Percentiles rank a stretch among this genome's conserved stretches.
Evolutionary conservation across 1,140 invertebrate genomes (phyloP).

Genomic region (Steinernema feltiae): DNA sequence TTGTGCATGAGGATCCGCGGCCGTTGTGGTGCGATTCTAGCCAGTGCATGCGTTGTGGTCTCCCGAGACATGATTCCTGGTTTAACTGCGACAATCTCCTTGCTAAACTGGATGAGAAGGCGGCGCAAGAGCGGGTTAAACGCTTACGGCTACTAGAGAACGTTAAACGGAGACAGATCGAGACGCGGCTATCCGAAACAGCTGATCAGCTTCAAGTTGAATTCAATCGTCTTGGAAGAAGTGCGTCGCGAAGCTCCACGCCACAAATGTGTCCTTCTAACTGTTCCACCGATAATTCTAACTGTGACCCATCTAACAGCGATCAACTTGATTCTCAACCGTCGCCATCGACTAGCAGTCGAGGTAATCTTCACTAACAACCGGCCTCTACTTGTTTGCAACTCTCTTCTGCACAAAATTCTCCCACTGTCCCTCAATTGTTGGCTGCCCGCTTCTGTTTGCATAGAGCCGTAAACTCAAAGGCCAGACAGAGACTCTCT

Average conservation of each 20-base stretch:
- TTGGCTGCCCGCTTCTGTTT: not conserved
- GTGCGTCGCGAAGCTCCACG: not conserved
- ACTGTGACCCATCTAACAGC: not conserved
- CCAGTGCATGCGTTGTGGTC: conserved; percentile 7
- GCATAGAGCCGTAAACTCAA: not conserved
- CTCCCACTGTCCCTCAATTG: not conserved
- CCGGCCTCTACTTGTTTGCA: too few relatives aligned
- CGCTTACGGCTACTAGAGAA: not conserved
- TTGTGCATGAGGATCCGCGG: conserved; percentile 24
- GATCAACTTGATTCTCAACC: not conserved
- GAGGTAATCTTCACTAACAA: not conserved
- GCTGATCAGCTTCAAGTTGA: conserved; percentile 4
- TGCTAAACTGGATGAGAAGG: not conserved
- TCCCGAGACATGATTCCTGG: not conserved
- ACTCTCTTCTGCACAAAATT: too few relatives aligned
- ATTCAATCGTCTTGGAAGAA: not conserved
- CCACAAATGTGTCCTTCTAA: not conserved
- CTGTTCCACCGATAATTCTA: not conserved
- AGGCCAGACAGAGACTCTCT: not conserved
- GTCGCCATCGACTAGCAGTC: not conserved
- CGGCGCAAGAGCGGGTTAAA: not conserved
- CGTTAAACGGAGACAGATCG: conserved; percentile 12
- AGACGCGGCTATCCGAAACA: not conserved
- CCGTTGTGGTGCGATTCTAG: conserved; percentile 6
- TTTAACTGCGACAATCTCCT: not conserved